Conservation (phyloP, 2,113 vertebrate genomes). For the Pseudois nayaur region DNA sequence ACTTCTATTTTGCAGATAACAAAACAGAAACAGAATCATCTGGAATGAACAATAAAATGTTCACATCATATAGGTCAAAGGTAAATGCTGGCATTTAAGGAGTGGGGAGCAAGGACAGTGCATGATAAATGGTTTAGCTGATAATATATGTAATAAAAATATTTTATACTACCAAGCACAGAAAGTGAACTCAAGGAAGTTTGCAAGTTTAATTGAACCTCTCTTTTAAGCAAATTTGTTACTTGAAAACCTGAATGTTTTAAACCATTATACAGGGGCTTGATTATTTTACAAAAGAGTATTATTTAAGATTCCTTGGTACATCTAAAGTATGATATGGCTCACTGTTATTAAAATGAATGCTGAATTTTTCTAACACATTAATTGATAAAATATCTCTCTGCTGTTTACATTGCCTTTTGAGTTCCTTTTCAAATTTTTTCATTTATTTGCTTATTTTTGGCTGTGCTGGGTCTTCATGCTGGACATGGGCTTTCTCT, state of each 20-base stretch:
- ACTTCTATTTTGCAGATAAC: conserved; percentile 18
- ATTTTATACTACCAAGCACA: neutral
- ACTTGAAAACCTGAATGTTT: neutral
- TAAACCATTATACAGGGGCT: neutral
- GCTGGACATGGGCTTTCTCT: neutral
- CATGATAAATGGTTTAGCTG: conserved; percentile 16
- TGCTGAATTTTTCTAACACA: neutral
- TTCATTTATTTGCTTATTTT: neutral
- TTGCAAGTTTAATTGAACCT: neutral
- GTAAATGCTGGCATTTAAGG: neutral
- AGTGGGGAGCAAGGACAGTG: neutral
- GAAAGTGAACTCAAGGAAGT: neutral
- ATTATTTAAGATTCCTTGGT: neutral
- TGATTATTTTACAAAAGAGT: neutral
- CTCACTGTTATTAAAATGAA: neutral
- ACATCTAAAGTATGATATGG: neutral
- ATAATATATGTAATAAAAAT: conserved; percentile 36
- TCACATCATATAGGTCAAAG: neutral
- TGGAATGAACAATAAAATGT: conserved; percentile 21
- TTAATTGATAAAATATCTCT: conserved; percentile 5
- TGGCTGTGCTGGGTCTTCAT: neutral
- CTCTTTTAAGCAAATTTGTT: neutral
- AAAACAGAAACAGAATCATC: neutral
- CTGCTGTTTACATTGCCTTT: neutral
- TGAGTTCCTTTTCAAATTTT: neutral